Evolutionary conservation across 2,113 vertebrate genomes (phyloP), one percentile per base, ranked within the genome.

Genomic region (Macquaria australasica): DNA sequence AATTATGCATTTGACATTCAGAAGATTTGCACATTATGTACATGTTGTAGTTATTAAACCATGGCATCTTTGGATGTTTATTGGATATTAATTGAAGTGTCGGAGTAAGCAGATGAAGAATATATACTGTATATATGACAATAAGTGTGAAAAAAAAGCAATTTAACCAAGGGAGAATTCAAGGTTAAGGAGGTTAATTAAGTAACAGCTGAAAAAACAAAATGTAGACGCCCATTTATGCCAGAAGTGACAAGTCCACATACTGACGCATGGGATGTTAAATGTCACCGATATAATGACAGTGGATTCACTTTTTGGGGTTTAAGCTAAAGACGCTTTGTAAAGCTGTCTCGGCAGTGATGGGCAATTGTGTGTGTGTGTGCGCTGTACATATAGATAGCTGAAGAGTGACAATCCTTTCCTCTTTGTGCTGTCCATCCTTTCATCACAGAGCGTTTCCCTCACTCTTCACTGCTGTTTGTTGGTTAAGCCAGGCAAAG

Each of bases 121-220:
- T 63, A 28, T 82, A 39, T 25, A 34, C 37, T 68, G 51, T 25
- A 56, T 56, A 56, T 72, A 20, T 20, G 43, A 34, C 10, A 31
- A 16, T 25, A 23, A 53, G 16, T 31, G 1, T 41, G 37, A 41
- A 74, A 70, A 70, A 56, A 39, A 79, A 15, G 45, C 20, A 21
- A 55, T 80, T 45, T 37, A 68, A 73, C 53, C 39, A 34, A n/a
- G 37, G 21, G 8, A 34, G 21, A 84, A 28, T 34, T 60, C 6
- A 70, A 64, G 28, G 58, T 77, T 81, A 39, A 79, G 74, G 48
- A 81, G 77, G 75, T 82, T 87, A 87, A 92, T 88, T 70, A 84
- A 72, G 41, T 79, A 45, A 82, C 20, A 23, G 41, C 41, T 85
- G 55, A 53, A 64, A 11, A 28, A 64, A 11, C 23, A 69, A 72